These are phyloP conservation scores for Henricia sp. DNA, from an alignment of 53 echinoderm and acorn worm genomes.

Conservation along the genomic window DNA sequence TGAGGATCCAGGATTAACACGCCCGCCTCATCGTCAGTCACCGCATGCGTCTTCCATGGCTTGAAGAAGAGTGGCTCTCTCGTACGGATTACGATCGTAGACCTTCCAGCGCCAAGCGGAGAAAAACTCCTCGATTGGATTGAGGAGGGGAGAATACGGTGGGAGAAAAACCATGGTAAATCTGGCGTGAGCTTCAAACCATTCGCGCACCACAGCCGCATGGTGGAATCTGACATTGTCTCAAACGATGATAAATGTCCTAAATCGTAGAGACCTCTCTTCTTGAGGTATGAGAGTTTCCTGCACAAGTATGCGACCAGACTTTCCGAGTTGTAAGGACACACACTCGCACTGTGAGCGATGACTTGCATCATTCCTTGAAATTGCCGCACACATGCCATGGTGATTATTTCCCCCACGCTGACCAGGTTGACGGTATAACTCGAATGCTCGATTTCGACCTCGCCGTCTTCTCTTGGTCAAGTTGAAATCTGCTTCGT, in stretches of 20 bases:
- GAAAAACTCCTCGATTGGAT: slow-evolving; percentile 6
- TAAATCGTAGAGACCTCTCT: background rate
- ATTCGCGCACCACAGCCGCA: background rate
- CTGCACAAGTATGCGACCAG: background rate
- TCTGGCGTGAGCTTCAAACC: background rate
- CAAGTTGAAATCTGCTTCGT: too few species aligned
- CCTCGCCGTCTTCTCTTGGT: too few species aligned
- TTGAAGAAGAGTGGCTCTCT: background rate
- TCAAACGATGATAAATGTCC: background rate
- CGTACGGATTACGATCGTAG: background rate
- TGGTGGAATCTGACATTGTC: slow-evolving; percentile 3
- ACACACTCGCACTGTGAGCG: background rate
- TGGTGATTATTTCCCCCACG: background rate
- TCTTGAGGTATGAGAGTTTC: background rate
- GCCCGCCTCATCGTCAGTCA: background rate
- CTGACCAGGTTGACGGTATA: background rate
- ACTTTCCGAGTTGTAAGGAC: background rate
- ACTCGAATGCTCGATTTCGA: too few species aligned
- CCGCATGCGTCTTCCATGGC: background rate
- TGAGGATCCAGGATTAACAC: background rate
- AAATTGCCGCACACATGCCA: background rate
- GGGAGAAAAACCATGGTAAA: background rate
- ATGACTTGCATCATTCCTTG: background rate
- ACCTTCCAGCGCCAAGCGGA: slow-evolving; percentile 5
- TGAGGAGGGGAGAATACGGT: background rate